phyloP scores from a whole-genome alignment of 92 coral and sea anemone genomes.

The Parazoanthus atlanticus region DNA sequence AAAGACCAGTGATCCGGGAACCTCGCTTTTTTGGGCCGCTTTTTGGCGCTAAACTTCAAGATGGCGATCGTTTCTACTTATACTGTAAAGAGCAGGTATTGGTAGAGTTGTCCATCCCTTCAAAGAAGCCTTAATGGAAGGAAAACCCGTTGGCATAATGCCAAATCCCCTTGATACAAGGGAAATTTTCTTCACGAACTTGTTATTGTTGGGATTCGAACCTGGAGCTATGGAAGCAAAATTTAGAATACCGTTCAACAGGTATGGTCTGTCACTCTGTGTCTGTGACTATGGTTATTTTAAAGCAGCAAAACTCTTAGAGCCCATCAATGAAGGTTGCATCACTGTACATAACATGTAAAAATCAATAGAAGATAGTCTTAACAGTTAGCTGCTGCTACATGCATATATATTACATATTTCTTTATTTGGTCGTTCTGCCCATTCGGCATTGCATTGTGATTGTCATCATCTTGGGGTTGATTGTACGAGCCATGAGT shows the following conservation, averaged over 20 bases:
- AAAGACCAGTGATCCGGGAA: conserved; percentile 60
- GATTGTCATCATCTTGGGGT: too few relatives aligned
- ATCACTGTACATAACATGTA: neutral
- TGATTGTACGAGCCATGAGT: too few relatives aligned
- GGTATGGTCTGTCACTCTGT: conserved; percentile 51
- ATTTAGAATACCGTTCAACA: conserved; percentile 90
- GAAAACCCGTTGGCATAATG: conserved; percentile 73
- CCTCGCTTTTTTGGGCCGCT: conserved; percentile 9
- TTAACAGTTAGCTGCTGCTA: too few relatives aligned
- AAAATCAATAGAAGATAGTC: neutral
- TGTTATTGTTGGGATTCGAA: conserved; percentile 92
- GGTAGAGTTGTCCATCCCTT: neutral
- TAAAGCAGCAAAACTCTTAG: neutral
- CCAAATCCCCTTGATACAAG: conserved; percentile 87
- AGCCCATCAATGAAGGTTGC: neutral
- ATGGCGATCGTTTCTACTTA: conserved; percentile 52
- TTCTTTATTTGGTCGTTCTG: too few relatives aligned
- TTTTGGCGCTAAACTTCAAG: conserved; percentile 83
- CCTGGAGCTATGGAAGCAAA: conserved; percentile 92
- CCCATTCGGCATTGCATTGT: too few relatives aligned
- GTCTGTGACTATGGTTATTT: neutral
- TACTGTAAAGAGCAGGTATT: neutral
- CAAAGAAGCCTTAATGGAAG: conserved; percentile 18
- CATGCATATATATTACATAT: too few relatives aligned
- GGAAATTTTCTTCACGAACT: conserved; percentile 86